phyloP scores from a whole-genome alignment of 2,888 invertebrate species.

The Crematogaster levior region DNA sequence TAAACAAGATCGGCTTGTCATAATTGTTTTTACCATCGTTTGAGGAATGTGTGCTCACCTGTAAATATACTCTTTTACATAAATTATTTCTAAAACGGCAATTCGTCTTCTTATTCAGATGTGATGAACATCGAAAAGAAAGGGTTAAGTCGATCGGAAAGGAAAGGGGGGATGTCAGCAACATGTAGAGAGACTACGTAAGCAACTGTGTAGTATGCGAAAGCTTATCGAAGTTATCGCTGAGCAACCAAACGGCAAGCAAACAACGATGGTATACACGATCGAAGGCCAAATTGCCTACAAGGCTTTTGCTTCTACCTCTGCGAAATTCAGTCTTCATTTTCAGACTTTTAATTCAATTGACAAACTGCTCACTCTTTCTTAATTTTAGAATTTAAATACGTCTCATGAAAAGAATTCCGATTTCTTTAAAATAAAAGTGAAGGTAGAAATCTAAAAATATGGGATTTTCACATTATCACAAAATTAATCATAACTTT shows the following conservation, averaged over 20 bases:
- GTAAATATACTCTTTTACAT: neutral
- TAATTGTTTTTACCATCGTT: neutral
- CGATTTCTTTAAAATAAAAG: neutral
- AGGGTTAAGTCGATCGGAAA: neutral
- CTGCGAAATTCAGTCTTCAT: neutral
- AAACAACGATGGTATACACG: conserved; percentile 15
- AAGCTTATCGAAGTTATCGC: conserved; percentile 52
- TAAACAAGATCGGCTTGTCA: neutral
- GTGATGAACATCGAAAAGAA: neutral
- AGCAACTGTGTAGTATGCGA: conserved; percentile 33
- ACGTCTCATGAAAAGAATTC: neutral
- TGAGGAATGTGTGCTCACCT: too few relatives aligned
- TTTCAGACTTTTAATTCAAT: neutral
- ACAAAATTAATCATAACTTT: neutral
- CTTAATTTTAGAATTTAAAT: neutral
- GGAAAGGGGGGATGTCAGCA: neutral
- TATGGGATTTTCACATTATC: neutral
- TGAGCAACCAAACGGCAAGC: conserved; percentile 44
- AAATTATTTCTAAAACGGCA: neutral
- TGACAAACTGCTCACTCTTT: neutral
- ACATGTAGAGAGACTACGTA: conserved; percentile 13
- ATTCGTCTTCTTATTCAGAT: neutral
- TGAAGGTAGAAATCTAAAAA: neutral
- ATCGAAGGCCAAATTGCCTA: conserved; percentile 35
- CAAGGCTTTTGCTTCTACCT: neutral